Evolutionary conservation across 2,113 vertebrate genomes (phyloP), one percentile per base, ranked within the genome.

Genomic region (Oncorhynchus nerka): DNA sequence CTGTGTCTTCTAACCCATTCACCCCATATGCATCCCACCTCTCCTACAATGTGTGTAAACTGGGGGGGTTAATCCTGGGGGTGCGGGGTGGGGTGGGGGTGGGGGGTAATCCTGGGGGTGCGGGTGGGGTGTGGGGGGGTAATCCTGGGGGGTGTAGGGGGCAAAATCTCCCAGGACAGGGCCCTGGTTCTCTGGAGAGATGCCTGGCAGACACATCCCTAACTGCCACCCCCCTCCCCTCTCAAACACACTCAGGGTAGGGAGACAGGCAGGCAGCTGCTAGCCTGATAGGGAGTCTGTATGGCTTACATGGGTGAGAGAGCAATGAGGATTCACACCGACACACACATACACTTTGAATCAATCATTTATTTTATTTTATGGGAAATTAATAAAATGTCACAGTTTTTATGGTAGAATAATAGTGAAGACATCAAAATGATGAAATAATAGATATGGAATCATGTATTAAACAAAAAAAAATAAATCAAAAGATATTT

Each of bases 201-300:
- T 48, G 57, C 75, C 87, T 86, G 87, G 85, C 87, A 76, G 87
- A 84, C 80, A 83, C 24, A 70, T 83, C 73, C 83, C 89, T 86
- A 89, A 88, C 90, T 90, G 88, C 82, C 82, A 80, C 71, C 28
- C 12, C 39, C 71, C 32, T 5, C 32, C 32, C 4, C 30, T 5
- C 32, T 5, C 32, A 32, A 70, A 67, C 62, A 73, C 55, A 80
- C 48, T 61, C 55, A 65, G 68, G 13, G 45, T 57, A 77, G 75
- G 83, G 83, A 89, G 84, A 85, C 88, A 89, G 80, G 84, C 88
- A 86, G 82, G 79, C 87, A 92, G 88, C 88, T 86, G 88, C 88
- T 87, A 61, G 76, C 87, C 82, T 87, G 89, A 89, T 76, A 86
- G 89, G 85, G 89, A 89, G 79, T 86, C 89, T 86, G 85, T 24